Evolutionary conservation across 2,797 vertebrate genomes (phyloP).

Genomic region (Fistularia commersonii): DNA sequence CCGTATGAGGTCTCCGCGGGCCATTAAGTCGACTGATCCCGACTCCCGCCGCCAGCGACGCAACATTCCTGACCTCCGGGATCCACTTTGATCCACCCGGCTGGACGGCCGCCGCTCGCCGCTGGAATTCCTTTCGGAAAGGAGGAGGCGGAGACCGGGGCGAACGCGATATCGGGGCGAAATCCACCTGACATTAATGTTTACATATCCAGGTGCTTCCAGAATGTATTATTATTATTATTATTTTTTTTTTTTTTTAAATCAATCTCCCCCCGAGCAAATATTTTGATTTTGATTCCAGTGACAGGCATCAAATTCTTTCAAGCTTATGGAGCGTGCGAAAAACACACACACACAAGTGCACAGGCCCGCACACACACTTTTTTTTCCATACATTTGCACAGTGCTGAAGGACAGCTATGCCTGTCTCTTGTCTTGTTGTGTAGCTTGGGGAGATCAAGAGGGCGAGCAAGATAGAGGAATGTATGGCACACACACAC

Average conservation of each 20-base stretch:
- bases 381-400: conserved; percentile 7
- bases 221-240: too few relatives aligned
- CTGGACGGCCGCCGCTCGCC: conserved; percentile 9
- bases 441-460: conserved; percentile 19
- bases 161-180: too few relatives aligned
- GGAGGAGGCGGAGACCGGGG: too few relatives aligned
- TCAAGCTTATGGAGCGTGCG: too few relatives aligned
- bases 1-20: conserved; percentile 23
- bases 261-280: too few relatives aligned
- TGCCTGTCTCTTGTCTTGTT: conserved; percentile 29
- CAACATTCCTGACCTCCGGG: conserved; percentile 35
- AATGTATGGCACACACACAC: too few relatives aligned
- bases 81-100: conserved; percentile 20
- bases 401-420: conserved; percentile 42
- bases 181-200: too few relatives aligned
- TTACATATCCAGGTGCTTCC: too few relatives aligned
- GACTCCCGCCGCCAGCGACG: conserved; percentile 26
- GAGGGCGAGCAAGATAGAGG: conserved; percentile 27
- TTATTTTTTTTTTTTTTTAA: too few relatives aligned
- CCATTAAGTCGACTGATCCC: conserved; percentile 33
- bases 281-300: too few relatives aligned
- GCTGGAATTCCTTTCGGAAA: conserved; percentile 12
- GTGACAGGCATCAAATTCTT: too few relatives aligned
- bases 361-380: conserved; percentile 5
- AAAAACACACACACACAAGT: conserved; percentile 6